Conservation (phyloP, 1,140 invertebrate species). For the Ptiloglossa arizonensis region DNA sequence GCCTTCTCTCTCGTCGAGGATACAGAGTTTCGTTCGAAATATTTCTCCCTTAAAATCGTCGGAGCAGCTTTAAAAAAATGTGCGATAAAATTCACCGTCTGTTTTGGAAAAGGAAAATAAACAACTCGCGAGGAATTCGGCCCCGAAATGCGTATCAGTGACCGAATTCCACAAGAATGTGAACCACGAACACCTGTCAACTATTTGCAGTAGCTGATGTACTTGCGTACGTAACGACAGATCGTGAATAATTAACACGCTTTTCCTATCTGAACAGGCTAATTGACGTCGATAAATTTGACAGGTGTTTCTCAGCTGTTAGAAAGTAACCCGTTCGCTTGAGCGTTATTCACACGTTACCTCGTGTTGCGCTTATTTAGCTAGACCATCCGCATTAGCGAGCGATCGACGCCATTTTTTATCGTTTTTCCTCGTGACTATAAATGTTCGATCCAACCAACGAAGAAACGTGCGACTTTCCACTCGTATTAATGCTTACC, state of each 20-base stretch:
- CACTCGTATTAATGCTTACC: not conserved
- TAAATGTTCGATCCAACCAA: not conserved
- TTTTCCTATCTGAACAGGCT: conserved; percentile 37
- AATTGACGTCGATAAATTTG: conserved; percentile 62
- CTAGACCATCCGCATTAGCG: not conserved
- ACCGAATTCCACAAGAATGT: not conserved
- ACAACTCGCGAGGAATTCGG: not conserved
- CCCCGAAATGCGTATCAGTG: not conserved
- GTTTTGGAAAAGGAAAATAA: too few relatives aligned
- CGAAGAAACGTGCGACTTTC: not conserved
- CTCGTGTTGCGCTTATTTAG: not conserved
- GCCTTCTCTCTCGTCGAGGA: too few relatives aligned
- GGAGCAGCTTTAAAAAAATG: too few relatives aligned
- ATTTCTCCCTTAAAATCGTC: too few relatives aligned
- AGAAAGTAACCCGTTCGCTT: conserved; percentile 40
- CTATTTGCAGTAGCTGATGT: not conserved
- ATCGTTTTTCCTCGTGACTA: too few relatives aligned
- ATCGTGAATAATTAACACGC: conserved; percentile 46
- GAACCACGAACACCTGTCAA: conserved; percentile 38
- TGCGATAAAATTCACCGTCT: too few relatives aligned
- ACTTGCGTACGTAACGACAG: not conserved
- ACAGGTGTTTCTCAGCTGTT: conserved; percentile 40
- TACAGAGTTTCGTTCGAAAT: too few relatives aligned
- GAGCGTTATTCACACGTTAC: not conserved
- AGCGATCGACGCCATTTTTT: not conserved